Conservation (phyloP, 2,113 vertebrate species). For the Pelobates fuscus region DNA sequence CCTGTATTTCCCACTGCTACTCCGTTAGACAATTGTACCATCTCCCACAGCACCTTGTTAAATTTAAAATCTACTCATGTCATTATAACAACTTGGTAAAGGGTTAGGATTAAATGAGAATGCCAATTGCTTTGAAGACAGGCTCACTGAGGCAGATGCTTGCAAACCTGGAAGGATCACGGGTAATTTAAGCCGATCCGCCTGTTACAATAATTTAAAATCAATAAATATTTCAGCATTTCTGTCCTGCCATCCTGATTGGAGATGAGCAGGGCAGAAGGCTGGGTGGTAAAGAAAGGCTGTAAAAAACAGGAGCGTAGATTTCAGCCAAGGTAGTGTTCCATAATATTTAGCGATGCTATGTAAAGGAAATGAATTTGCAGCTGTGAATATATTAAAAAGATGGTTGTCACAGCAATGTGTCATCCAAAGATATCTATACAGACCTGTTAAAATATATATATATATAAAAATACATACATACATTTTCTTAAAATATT, state of each 20-base stretch:
- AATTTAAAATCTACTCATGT: constrained; percentile 18
- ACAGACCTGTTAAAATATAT: not conserved
- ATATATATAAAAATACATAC: not conserved
- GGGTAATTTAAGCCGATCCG: constrained; percentile 47
- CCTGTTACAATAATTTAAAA: constrained; percentile 51
- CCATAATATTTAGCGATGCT: constrained; percentile 51
- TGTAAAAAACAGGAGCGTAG: constrained; percentile 15
- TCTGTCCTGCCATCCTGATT: constrained; percentile 37
- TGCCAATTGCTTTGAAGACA: constrained; percentile 45
- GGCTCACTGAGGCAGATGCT: constrained; percentile 38
- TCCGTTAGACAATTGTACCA: not conserved
- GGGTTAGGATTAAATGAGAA: constrained; percentile 40
- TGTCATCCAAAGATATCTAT: constrained; percentile 27
- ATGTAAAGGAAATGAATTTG: constrained; percentile 49
- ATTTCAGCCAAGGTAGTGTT: constrained; percentile 42
- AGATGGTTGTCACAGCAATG: constrained; percentile 38
- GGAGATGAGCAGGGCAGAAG: constrained; percentile 48
- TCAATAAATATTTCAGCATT: constrained; percentile 51
- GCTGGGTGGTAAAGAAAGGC: constrained; percentile 35
- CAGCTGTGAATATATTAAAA: constrained; percentile 44
- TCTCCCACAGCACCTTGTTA: not conserved
- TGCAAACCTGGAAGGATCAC: constrained; percentile 46
- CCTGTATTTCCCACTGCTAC: too few relatives aligned
- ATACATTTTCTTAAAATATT: not conserved
- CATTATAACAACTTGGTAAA: constrained; percentile 39